Evolutionary conservation across 1,140 invertebrate genomes (phyloP), one percentile per base, ranked within the genome.

Genomic region (Grapholita molesta): DNA sequence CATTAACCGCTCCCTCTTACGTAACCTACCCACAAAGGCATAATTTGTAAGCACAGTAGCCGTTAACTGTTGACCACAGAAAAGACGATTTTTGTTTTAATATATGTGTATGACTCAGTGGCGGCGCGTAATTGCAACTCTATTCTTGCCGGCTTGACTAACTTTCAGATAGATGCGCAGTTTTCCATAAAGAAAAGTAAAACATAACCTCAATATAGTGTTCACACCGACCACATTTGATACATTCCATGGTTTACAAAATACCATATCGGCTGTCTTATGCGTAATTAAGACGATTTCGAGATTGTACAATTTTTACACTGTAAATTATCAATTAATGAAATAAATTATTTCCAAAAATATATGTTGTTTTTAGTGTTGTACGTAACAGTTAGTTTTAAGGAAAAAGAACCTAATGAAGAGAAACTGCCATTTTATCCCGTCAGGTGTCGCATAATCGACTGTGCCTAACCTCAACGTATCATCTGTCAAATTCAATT

Each of bases 281-380:
- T 61, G 42, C 8, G 42, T 48, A 28, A 5, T 24, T 61, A 61
- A 61, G 55, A 76, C 74, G 75, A 82, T 87, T 86, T 87, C 82
- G 83, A 80, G 78, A 82, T 79, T 88, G 85, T 89, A 89, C 83
- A 88, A 88, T 88, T 89, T 42, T 89, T 89, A 89, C 82, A 88
- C 77, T 70, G 55, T 61, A 28, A 61, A 57, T 25, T 28, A 61
- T 61, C 76, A 80, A 61, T 77, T 76, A 66, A 82, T 83, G 70
- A 73, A 77, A 73, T 79, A 82, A 82, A 79, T 70, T 73, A 66
- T 61, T 69, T 23, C 6, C 4, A 30, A 68, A 55, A 38, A 55
- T 57, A 11, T 12, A n/a, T 15, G 30, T 15, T 66, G 21, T 24
- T 52, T 66, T 38, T 30, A 30, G 3, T 30, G 3, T 4, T 30